These are phyloP conservation scores for Albula goreensis DNA, from an alignment of 2,113 vertebrate genomes.

Conservation along the genomic window DNA sequence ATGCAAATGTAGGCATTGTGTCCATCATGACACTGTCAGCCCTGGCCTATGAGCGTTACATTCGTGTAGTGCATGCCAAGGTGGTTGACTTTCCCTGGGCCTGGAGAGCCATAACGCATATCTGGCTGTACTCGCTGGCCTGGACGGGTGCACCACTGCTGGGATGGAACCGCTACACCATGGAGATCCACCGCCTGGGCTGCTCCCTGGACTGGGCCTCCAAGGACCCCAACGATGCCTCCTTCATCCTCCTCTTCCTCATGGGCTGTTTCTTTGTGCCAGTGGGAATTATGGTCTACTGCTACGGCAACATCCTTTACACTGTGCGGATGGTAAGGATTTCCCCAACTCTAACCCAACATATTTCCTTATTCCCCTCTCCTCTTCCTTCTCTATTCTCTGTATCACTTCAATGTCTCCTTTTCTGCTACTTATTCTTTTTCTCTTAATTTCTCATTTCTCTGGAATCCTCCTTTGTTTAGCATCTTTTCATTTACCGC, in stretches of 20 bases:
- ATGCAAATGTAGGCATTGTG: constrained; percentile 77
- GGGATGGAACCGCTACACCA: constrained; percentile 89
- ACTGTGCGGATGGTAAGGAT: constrained; percentile 84
- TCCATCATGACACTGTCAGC: constrained; percentile 86
- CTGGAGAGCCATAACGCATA: constrained; percentile 83
- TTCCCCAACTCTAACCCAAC: not conserved
- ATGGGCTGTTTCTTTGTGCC: constrained; percentile 85
- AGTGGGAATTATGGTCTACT: constrained; percentile 85
- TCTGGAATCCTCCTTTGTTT: not conserved
- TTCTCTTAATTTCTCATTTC: not conserved
- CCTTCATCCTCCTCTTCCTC: constrained; percentile 88
- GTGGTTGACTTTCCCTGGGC: constrained; percentile 87
- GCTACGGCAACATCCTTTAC: constrained; percentile 90
- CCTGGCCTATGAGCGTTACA: constrained; percentile 88
- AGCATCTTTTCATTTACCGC: constrained; percentile 15
- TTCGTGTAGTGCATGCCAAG: constrained; percentile 85
- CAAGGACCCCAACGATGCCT: constrained; percentile 81
- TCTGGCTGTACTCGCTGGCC: constrained; percentile 91
- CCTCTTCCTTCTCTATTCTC: not conserved
- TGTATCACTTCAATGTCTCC: not conserved
- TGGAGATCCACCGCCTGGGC: constrained; percentile 83
- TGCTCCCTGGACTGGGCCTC: constrained; percentile 89
- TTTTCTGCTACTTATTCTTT: not conserved
- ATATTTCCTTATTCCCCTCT: not conserved
- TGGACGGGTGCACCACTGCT: constrained; percentile 89